phyloP scores from a whole-genome alignment of 2,797 vertebrate genomes.

The Xyrichtys novacula region DNA sequence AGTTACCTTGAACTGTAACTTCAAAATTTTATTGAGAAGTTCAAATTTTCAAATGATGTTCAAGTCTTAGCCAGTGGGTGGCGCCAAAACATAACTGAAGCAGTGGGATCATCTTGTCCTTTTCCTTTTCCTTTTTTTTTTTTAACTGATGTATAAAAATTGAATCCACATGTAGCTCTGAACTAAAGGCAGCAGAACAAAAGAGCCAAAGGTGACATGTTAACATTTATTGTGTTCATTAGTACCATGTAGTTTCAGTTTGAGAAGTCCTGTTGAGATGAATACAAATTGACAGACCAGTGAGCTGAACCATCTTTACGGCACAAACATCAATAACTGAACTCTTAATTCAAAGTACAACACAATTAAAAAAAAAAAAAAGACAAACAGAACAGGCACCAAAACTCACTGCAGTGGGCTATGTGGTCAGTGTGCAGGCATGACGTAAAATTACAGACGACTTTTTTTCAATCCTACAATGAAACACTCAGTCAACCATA shows the following conservation, averaged over 20 bases:
- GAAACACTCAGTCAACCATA: not conserved
- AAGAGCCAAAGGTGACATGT: not conserved
- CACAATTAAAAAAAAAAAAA: not conserved
- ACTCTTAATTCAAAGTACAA: slow-evolving; percentile 4
- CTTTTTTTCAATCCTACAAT: not conserved
- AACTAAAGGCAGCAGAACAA: slow-evolving; percentile 17
- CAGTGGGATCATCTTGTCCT: too few species aligned
- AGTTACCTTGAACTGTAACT: too few species aligned
- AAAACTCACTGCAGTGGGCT: slow-evolving; percentile 8
- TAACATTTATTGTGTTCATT: slow-evolving; percentile 39
- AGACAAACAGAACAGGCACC: not conserved
- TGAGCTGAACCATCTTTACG: not conserved
- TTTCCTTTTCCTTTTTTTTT: not conserved
- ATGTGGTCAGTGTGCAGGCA: not conserved
- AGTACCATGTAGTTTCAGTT: slow-evolving; percentile 23
- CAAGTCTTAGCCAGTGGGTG: slow-evolving; percentile 26
- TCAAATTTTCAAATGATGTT: not conserved
- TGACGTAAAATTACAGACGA: not conserved
- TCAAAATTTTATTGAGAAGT: too few species aligned
- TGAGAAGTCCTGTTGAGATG: slow-evolving; percentile 6
- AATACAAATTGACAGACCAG: slow-evolving; percentile 7
- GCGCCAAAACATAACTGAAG: not conserved
- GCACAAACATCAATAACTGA: not conserved
- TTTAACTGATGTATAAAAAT: not conserved
- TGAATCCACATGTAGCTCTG: not conserved